These are phyloP conservation scores for Muscicapa comitata DNA, from an alignment of 2,797 vertebrate species.

Conservation along the genomic window DNA sequence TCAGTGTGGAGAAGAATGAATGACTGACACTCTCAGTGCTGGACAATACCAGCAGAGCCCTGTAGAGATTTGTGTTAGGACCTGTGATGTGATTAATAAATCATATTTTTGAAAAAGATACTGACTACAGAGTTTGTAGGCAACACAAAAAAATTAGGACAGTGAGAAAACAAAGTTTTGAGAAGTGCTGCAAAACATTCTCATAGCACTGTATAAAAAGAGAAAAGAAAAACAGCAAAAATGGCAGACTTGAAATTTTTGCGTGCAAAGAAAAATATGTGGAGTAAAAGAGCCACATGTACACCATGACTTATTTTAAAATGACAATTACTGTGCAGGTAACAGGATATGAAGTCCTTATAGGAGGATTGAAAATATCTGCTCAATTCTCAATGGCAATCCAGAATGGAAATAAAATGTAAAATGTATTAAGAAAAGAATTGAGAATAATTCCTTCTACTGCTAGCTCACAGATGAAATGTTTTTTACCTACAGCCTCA, in stretches of 20 bases:
- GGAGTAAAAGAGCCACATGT: neutral
- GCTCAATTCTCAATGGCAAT: neutral
- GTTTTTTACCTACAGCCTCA: neutral
- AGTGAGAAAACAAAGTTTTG: neutral
- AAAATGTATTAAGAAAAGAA: neutral
- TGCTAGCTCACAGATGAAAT: neutral
- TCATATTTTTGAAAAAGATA: neutral
- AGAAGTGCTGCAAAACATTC: neutral
- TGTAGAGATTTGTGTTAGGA: neutral
- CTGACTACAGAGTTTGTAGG: neutral
- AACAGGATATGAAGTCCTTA: neutral
- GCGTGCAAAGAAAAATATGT: neutral
- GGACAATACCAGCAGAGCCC: neutral
- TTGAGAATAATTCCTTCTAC: neutral
- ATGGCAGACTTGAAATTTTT: neutral
- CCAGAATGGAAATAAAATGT: neutral
- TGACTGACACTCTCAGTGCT: rapidly evolving
- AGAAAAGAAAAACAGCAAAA: neutral
- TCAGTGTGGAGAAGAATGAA: neutral
- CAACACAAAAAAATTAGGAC: neutral
- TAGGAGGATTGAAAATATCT: neutral
- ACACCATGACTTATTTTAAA: neutral
- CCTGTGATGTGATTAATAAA: neutral
- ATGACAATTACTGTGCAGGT: neutral
- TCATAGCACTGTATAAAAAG: neutral